Evolutionary conservation across 2,797 vertebrate species (phyloP).

Genomic region (Silurus lanzhouensis): DNA sequence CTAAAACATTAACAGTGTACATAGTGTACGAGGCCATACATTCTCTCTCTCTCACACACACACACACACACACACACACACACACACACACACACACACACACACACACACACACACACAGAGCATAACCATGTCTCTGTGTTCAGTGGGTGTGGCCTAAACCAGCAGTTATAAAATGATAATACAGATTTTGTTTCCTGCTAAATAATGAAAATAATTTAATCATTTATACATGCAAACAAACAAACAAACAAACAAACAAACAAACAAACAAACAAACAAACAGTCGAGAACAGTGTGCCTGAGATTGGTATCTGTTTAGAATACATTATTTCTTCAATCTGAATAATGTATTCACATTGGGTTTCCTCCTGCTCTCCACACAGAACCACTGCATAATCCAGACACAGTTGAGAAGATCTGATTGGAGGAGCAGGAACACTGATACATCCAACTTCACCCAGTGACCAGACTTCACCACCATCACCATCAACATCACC

Average conservation of each 20-base stretch:
- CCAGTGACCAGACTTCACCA: not conserved
- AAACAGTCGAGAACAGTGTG: not conserved
- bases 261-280: not conserved
- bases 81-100: no score
- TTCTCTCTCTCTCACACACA: not conserved
- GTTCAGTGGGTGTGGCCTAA: not conserved
- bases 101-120: no score
- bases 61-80: not conserved
- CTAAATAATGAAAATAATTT: not conserved
- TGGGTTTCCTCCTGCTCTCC: not conserved
- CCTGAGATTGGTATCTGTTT: not conserved
- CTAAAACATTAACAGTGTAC: no score
- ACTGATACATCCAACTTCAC: slow-evolving; percentile 2
- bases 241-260: not conserved
- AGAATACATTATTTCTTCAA: not conserved
- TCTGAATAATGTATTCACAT: not conserved
- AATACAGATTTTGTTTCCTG: not conserved
- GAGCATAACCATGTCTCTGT: not conserved
- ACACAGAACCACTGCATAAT: slow-evolving; percentile 24
- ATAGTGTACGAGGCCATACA: no score
- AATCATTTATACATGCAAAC: not conserved
- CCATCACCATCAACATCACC: no score
- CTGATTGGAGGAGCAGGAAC: slow-evolving; percentile 27
- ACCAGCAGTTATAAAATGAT: not conserved
- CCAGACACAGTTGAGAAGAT: slow-evolving; percentile 23